phyloP scores from a whole-genome alignment of 2,888 invertebrate species.

The Andrena flavipes region DNA sequence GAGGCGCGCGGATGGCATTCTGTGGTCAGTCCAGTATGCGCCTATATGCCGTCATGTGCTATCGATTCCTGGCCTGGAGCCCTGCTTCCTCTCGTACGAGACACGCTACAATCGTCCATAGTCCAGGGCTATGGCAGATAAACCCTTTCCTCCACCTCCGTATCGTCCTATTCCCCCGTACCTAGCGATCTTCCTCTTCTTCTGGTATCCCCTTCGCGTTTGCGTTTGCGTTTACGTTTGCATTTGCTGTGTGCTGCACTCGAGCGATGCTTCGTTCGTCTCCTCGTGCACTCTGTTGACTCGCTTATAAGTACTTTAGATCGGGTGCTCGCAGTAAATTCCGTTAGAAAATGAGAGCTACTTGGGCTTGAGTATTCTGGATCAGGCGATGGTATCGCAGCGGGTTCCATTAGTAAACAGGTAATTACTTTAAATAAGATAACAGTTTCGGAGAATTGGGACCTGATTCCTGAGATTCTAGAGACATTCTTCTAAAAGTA shows the following conservation, averaged over 20 bases:
- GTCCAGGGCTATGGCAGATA: conserved; percentile 69
- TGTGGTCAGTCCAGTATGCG: conserved; percentile 83
- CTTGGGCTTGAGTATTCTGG: not conserved
- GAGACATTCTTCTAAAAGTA: no score
- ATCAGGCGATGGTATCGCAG: not conserved
- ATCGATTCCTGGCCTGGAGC: conserved; percentile 78
- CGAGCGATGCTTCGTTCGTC: not conserved
- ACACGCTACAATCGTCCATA: conserved; percentile 58
- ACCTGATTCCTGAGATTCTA: no score
- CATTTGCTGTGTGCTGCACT: not conserved
- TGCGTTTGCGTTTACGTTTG: not conserved
- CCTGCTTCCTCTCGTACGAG: conserved; percentile 66
- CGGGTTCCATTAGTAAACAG: no score
- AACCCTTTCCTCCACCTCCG: conserved; percentile 40
- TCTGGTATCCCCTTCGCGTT: not conserved
- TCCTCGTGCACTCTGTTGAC: not conserved
- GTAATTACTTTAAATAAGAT: no score
- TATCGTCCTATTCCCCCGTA: conserved; percentile 34
- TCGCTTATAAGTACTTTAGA: not conserved
- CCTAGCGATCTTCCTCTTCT: conserved; percentile 17
- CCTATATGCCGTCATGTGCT: conserved; percentile 81
- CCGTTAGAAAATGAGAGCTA: not conserved
- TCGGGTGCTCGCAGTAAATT: not conserved
- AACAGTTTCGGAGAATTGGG: no score
- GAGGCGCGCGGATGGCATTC: conserved; percentile 82